Evolutionary conservation across 2,113 vertebrate species (phyloP).

Genomic region (Onychostoma macrolepis): DNA sequence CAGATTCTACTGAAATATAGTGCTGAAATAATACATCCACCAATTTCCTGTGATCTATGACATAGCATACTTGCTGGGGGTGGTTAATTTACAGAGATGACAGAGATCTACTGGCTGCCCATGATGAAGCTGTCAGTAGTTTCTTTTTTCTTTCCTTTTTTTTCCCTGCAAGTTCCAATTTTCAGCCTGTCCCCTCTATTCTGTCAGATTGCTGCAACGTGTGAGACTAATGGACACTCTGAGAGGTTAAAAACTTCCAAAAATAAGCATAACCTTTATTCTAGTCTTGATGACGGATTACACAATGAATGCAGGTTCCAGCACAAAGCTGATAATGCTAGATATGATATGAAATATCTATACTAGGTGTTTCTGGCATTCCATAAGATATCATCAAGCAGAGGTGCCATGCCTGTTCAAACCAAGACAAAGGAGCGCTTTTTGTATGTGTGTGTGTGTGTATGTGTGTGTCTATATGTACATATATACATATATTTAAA

Average conservation of each 20-base stretch:
- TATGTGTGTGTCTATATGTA: too few species aligned
- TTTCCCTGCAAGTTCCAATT: conserved; percentile 53
- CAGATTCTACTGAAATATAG: neutral
- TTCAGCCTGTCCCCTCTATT: conserved; percentile 59
- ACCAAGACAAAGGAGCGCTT: neutral
- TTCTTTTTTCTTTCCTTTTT: conserved; percentile 15
- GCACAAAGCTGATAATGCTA: neutral
- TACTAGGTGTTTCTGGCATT: conserved; percentile 3
- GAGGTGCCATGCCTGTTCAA: neutral
- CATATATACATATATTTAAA: too few species aligned
- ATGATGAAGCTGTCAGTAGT: conserved; percentile 48
- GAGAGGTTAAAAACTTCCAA: conserved; percentile 36
- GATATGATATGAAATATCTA: neutral
- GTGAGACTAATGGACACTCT: conserved; percentile 53
- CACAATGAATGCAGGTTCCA: conserved; percentile 6
- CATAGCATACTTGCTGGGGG: conserved; percentile 47
- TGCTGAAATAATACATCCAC: conserved; percentile 45
- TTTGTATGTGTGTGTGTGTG: too few species aligned
- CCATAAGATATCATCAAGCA: neutral
- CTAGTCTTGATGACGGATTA: neutral
- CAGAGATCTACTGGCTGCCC: conserved; percentile 52
- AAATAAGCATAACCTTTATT: conserved; percentile 40
- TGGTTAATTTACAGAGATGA: conserved; percentile 58
- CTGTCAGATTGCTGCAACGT: conserved; percentile 33
- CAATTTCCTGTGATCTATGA: conserved; percentile 54